Evolutionary conservation across 2,888 invertebrate species (phyloP).

Genomic region (Tubulanus polymorphus): DNA sequence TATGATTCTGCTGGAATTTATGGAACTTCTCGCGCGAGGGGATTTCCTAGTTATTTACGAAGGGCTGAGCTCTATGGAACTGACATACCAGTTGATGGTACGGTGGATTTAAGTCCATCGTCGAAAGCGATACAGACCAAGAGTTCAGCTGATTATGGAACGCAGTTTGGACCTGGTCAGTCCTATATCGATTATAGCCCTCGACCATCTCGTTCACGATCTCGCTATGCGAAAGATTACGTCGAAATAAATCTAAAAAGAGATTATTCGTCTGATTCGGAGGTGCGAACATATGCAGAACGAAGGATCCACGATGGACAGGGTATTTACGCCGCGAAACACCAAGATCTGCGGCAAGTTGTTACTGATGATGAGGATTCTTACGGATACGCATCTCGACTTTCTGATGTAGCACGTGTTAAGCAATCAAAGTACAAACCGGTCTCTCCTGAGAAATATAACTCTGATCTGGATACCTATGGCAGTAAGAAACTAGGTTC

Average conservation of each 20-base stretch:
- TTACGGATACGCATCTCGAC: not conserved
- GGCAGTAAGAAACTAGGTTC: slow-evolving; percentile 23
- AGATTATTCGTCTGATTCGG: slow-evolving; percentile 1
- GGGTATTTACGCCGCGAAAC: not conserved
- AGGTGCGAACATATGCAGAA: not conserved
- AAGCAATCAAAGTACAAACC: not conserved
- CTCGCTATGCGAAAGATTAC: not conserved
- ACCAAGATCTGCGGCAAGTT: not conserved
- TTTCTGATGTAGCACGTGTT: not conserved
- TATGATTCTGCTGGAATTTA: too few species aligned
- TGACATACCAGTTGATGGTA: too few species aligned
- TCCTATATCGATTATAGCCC: not conserved
- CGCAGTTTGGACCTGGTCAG: not conserved
- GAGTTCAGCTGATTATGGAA: not conserved
- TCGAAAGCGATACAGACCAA: not conserved
- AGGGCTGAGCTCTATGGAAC: not conserved
- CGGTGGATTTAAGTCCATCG: not conserved
- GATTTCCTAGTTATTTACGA: not conserved
- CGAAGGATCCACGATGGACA: not conserved
- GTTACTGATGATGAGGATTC: not conserved
- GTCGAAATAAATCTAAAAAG: not conserved
- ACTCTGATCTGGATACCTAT: slow-evolving; percentile 83
- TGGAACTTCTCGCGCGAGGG: not conserved
- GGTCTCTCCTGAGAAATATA: slow-evolving; percentile 59
- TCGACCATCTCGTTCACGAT: not conserved